phyloP scores from a whole-genome alignment of 1,140 invertebrate genomes.

The Lutraria rhynchaena region DNA sequence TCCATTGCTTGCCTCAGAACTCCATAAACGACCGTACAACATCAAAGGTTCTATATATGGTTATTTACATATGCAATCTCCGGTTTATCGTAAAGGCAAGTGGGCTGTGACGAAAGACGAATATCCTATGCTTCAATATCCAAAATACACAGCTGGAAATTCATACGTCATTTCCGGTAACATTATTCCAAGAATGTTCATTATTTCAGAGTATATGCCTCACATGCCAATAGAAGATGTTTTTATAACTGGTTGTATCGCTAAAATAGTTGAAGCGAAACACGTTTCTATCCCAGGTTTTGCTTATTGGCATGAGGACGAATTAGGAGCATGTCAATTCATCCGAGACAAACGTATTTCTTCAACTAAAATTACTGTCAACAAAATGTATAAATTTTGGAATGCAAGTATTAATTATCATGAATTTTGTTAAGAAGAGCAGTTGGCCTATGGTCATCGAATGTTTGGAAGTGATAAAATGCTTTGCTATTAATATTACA shows the following conservation, averaged over 20 bases:
- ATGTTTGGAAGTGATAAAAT: too few relatives aligned
- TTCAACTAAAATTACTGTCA: slow-evolving; percentile 5
- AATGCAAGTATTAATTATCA: slow-evolving; percentile 8
- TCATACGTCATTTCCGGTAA: slow-evolving; percentile 76
- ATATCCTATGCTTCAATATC: slow-evolving; percentile 60
- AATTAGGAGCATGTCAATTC: slow-evolving; percentile 11
- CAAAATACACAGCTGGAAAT: slow-evolving; percentile 75
- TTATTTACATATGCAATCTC: not conserved
- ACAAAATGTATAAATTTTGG: slow-evolving; percentile 8
- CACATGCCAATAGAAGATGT: slow-evolving; percentile 79
- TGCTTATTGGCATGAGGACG: not conserved
- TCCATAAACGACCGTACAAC: not conserved
- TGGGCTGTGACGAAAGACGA: slow-evolving; percentile 27
- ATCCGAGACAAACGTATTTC: not conserved
- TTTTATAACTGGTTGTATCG: slow-evolving; percentile 75
- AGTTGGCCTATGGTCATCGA: too few relatives aligned
- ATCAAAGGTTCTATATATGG: slow-evolving; percentile 3
- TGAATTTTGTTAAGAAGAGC: slow-evolving; percentile 3
- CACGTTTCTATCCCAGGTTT: slow-evolving; percentile 3
- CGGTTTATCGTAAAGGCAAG: slow-evolving; percentile 39
- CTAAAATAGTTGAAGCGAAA: slow-evolving; percentile 35
- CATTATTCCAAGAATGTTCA: slow-evolving; percentile 68
- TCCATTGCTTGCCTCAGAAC: slow-evolving; percentile 83
- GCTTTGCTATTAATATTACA: too few relatives aligned
- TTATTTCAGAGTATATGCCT: slow-evolving; percentile 59